Percentiles rank a stretch among this genome's conserved stretches.
Evolutionary conservation across 2,113 vertebrate species (phyloP).

Genomic region (Rhinolophus ferrumequinum): DNA sequence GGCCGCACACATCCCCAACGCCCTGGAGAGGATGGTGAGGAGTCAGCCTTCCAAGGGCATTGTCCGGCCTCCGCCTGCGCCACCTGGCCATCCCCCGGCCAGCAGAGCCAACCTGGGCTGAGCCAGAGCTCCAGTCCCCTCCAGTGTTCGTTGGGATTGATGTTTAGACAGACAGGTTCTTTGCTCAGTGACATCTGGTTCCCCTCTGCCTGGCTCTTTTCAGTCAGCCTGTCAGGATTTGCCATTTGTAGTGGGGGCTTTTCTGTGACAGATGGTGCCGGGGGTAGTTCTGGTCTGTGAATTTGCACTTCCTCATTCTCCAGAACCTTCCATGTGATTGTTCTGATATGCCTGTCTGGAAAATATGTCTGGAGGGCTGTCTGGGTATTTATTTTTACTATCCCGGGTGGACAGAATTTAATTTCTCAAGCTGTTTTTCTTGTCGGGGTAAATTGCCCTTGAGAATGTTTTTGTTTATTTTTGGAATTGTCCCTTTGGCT

Average conservation of each 20-base stretch:
- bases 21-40: constrained; percentile 94
- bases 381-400: constrained; percentile 51
- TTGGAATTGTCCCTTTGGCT: constrained; percentile 17
- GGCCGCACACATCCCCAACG: constrained; percentile 87
- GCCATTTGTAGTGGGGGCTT: background rate
- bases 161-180: no score
- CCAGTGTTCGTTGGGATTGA: rapidly evolving
- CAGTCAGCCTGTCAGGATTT: background rate
- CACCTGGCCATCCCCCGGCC: rapidly evolving
- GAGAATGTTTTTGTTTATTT: constrained; percentile 63
- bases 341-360: background rate
- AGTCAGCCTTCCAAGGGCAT: no score
- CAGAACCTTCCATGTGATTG: constrained; percentile 5
- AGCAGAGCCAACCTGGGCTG: rapidly evolving
- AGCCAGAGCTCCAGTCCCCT: rapidly evolving
- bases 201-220: background rate
- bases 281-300: background rate
- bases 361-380: constrained; percentile 27
- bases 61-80: background rate
- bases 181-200: background rate
- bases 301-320: background rate
- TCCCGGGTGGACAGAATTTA: constrained; percentile 25
- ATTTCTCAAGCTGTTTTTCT: constrained; percentile 55
- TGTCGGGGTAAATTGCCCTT: constrained; percentile 49
- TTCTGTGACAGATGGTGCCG: background rate